Evolutionary conservation across 2,888 invertebrate genomes (phyloP), one percentile per base, ranked within the genome.

Genomic region (Drosophila austrosaltans): DNA sequence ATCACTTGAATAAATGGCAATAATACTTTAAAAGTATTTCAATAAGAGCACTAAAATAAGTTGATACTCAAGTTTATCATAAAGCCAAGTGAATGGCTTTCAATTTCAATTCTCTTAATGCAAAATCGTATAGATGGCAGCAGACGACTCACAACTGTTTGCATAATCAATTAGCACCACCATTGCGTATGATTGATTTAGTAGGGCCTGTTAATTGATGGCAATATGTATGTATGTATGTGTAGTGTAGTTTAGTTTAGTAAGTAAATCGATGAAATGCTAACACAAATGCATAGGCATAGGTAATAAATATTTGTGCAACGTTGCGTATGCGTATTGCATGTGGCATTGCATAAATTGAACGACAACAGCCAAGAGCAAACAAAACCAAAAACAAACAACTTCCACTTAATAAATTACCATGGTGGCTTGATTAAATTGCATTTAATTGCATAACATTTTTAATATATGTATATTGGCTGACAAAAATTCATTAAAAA

Each of bases 251-350:
- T 36, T 2, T 36, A 36, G 36, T 36, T 36, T 36, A 66, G 39
- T 39, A 10, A 66, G 62, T 57, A 40, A 60, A 64, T 69, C 61
- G 42, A 68, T 48, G 22, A 48, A 25, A 4, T 48, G 48, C 25
- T 48, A 16, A 48, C 20, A 20, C 8, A 48, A 48, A 48, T 63
- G 36, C 44, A 67, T 59, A 16, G 16, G 16, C 65, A 76, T 72
- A 72, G 77, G 78, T 76, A 86, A 84, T 86, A 84, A 86, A 88
- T 76, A 88, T 75, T 87, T 85, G 78, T 54, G 54, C 88, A 87
- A 78, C 77, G 57, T 70, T 75, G 88, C 82, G 83, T 82, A 85
- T 85, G 80, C 76, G 67, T 75, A 60, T 78, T 75, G 69, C 44
- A 48, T 60, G n/a, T 53, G 64, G 36, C n/a, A 40, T 57, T 72